Base-by-base conservation (phyloP, 2,888 invertebrate genomes). In the Tetragnatha montana region DNA sequence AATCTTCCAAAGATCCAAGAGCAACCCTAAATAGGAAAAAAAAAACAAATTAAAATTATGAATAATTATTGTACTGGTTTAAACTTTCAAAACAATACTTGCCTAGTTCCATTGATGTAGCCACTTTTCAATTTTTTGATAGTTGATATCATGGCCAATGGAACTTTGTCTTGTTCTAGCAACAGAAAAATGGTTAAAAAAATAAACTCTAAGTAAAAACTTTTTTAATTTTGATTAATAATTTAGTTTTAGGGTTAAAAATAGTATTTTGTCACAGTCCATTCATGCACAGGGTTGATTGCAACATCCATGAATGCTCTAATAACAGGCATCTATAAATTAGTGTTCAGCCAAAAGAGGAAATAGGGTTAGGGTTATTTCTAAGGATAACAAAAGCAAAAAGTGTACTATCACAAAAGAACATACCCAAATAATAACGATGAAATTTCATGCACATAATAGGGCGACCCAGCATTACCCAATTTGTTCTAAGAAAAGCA, bases 51-150 rank as follows among this genome's bases (percentile, higher is more conserved):
- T 71, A 8, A 0, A 71, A 71, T 75, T 12, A 47, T 1, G 8
- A 47, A 80, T 68, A 68, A 19, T 19, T n/a, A n/a, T 80, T 68
- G 17, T 68, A 17, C 8, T 21, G 6, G 68, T 80, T 6, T 22
- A 60, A 80, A 35, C 35, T 35, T 35, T 71, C 0, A 47, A 80
- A 22, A 22, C 21, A 19, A 51, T 86, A 86, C 91, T 84, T 92
- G 95, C 95, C 95, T 95, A 0, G 99, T 99, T n/a, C 99, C 99
- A 93, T 98, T 98, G 84, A 99, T 98, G 93, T 99, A 99, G 12
- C 99, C 99, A 90, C 98, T 98, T 94, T 98, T 98, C 6, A 99
- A 94, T 94, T 99, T 99, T 93, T 98, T 98, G 95, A 99, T 97
- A 0, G 99, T 99, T 2, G 98, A 98, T 92, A 99, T 96, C 96